Base-by-base conservation (phyloP, 1,140 invertebrate genomes). In the Drosophila littoralis region DNA sequence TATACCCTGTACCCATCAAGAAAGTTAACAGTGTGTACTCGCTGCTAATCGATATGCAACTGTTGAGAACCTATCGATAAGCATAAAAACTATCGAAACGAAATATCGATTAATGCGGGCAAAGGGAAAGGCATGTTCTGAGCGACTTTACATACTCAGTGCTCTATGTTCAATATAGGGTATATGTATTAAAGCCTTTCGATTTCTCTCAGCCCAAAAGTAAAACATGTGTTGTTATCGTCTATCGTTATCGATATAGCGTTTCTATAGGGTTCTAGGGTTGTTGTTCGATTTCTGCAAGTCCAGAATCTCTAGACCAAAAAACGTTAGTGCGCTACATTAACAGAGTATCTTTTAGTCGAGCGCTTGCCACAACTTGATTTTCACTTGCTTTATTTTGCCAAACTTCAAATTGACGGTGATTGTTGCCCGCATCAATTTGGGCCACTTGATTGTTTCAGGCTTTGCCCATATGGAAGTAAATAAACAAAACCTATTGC, bases 341-440 rank as follows among this genome's bases (percentile, higher is more conserved):
- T 2, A 28, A 43, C n/a, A 59, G 57, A 9, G 57, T 59, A 59
- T 59, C 9, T 48, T 1, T 10, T 4, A 28, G 59, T 50, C n/a
- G 32, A 7, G 40, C 28, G 3, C 2, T 6, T 12, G 6, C 7
- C 10, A 9, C 22, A 13, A 2, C 1, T 12, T 13, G 7, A 13
- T 28, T n/a, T 38, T 22, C 2, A 59, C 42, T 59, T 46, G 57
- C 10, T 46, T 35, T 45, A 35, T 51, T 72, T 50, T 50, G 61
- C 68, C 46, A 55, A 55, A 64, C 36, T 65, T 45, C 7, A 36
- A 35, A 32, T 10, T 57, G 51, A 43, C 33, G 66, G 68, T 36
- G 67, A 63, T 64, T 70, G 67, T 40, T 70, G 67, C 67, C 67
- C 67, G 67, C 67, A 70, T 70, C 67, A 48, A 70, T 70, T 55